A percentile compares a stretch with the other conserved stretches of the same genome.
phyloP scores from a whole-genome alignment of 2,797 vertebrate species.

The Muraenolepis orangiensis region DNA sequence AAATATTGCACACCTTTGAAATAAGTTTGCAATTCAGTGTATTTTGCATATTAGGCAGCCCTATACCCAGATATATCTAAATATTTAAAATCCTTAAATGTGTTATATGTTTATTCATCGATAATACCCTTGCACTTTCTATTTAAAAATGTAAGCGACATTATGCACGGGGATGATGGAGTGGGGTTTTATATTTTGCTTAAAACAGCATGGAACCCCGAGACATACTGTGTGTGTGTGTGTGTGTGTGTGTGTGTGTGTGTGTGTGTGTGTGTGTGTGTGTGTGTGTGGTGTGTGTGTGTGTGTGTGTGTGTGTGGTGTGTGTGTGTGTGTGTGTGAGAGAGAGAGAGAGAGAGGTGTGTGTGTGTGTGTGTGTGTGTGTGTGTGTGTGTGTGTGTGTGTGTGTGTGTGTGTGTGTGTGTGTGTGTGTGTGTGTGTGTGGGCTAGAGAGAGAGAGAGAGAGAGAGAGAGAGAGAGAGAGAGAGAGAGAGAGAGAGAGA shows the following conservation, averaged over 20 bases:
- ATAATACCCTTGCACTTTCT: neutral
- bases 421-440: neutral
- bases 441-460: too few relatives aligned
- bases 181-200: constrained; percentile 50
- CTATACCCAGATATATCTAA: neutral
- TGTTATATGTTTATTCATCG: constrained; percentile 1
- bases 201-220: constrained; percentile 53
- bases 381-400: too few relatives aligned
- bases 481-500: too few relatives aligned
- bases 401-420: too few relatives aligned
- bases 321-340: too few relatives aligned
- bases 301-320: too few relatives aligned
- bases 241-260: constrained; percentile 9
- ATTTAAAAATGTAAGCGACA: constrained; percentile 11
- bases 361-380: too few relatives aligned
- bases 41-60: neutral
- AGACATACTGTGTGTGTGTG: constrained; percentile 40
- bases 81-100: neutral
- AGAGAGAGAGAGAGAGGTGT: too few relatives aligned
- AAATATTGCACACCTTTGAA: neutral
- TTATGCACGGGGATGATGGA: constrained; percentile 43
- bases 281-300: too few relatives aligned
- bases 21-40: neutral
- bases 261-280: too few relatives aligned
- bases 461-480: too few relatives aligned